These are phyloP conservation scores for Villa cingulata DNA, from an alignment of 2,888 invertebrate genomes.

Conservation along the genomic window DNA sequence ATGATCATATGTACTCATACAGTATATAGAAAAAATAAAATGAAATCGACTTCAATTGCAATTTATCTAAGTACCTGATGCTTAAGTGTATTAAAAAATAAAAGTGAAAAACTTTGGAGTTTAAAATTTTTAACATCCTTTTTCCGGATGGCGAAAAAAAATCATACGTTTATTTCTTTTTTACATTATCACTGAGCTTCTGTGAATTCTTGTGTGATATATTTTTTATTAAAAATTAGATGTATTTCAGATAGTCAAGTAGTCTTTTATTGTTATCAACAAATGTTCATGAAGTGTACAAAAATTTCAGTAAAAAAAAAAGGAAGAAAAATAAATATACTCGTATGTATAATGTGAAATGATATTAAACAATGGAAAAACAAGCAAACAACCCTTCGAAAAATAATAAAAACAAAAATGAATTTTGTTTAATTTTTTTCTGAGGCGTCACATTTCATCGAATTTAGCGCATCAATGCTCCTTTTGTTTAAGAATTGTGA, in stretches of 20 bases:
- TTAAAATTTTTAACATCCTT: neutral
- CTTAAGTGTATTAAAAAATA: neutral
- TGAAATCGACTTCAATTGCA: constrained; percentile 6
- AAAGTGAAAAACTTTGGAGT: neutral
- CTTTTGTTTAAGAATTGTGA: constrained; percentile 28
- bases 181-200: too few relatives aligned
- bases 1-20: too few relatives aligned
- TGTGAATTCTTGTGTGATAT: too few relatives aligned
- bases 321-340: neutral
- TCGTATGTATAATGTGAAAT: too few relatives aligned
- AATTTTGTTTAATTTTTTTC: too few relatives aligned
- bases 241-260: too few relatives aligned
- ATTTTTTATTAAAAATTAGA: too few relatives aligned
- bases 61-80: constrained; percentile 10
- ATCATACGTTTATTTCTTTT: too few relatives aligned
- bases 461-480: constrained; percentile 38
- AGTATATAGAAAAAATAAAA: too few relatives aligned
- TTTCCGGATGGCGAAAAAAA: neutral
- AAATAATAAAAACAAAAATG: neutral
- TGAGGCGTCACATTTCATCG: constrained; percentile 40
- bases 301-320: neutral
- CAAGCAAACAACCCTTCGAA: neutral
- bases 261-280: too few relatives aligned
- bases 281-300: too few relatives aligned
- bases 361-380: neutral